A percentile compares a stretch with the other conserved stretches of the same genome.
phyloP scores from a whole-genome alignment of 2,113 vertebrate species.

The Cervus canadensis region DNA sequence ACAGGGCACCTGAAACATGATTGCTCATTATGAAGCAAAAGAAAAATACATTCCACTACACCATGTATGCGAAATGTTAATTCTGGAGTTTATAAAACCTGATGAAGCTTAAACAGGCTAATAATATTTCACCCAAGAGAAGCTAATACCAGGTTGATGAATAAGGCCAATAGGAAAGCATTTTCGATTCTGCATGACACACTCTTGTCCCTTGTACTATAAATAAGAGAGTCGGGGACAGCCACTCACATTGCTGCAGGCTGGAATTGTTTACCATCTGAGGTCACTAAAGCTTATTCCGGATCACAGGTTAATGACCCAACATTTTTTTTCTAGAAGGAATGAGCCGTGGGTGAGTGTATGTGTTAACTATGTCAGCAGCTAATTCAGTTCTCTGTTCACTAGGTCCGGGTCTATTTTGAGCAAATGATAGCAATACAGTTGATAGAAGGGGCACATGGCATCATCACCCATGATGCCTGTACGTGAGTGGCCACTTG shows the following conservation, averaged over 20 bases:
- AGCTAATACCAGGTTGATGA: slow-evolving; percentile 57
- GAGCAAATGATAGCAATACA: slow-evolving; percentile 23
- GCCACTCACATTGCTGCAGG: background rate
- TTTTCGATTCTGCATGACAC: slow-evolving; percentile 14
- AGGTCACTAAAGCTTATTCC: slow-evolving; percentile 56
- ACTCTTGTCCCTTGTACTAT: slow-evolving; percentile 39
- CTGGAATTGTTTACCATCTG: slow-evolving; percentile 36
- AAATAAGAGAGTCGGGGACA: slow-evolving; percentile 45
- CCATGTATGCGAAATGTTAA: slow-evolving; percentile 33
- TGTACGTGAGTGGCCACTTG: no score
- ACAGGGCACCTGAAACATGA: slow-evolving; percentile 12
- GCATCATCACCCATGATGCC: fast-evolving
- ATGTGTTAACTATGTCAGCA: slow-evolving; percentile 34
- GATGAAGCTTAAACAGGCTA: slow-evolving; percentile 57
- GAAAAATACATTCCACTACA: background rate
- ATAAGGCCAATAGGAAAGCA: slow-evolving; percentile 6
- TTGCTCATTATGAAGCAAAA: slow-evolving; percentile 20
- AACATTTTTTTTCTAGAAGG: slow-evolving; percentile 38
- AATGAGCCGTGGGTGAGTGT: background rate
- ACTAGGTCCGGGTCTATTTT: slow-evolving; percentile 53
- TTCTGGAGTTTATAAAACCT: slow-evolving; percentile 24
- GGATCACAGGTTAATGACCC: slow-evolving; percentile 59
- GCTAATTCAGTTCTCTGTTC: slow-evolving; percentile 56
- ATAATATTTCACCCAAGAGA: slow-evolving; percentile 51
- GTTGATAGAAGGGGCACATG: background rate